These are phyloP conservation scores for Encarsia formosa DNA, from an alignment of 2,888 invertebrate genomes.

Conservation along the genomic window DNA sequence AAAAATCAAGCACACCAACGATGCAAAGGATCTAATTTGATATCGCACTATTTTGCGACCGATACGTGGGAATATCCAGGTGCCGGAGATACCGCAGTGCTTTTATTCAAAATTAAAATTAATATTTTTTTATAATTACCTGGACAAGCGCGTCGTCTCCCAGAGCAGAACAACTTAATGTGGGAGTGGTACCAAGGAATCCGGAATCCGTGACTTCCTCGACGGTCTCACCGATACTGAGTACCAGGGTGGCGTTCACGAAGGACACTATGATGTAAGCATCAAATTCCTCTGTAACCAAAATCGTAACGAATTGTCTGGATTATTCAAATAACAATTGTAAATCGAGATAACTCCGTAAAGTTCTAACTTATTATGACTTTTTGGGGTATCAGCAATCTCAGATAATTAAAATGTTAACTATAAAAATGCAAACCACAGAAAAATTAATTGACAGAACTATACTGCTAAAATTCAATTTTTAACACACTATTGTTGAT, in stretches of 20 bases:
- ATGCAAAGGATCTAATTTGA: slow-evolving; percentile 41
- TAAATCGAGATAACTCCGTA: too few species aligned
- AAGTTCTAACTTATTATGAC: too few species aligned
- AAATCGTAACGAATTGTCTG: slow-evolving; percentile 48
- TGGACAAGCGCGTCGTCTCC: slow-evolving; percentile 98
- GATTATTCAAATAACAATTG: slow-evolving; percentile 21
- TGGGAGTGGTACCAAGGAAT: slow-evolving; percentile 97
- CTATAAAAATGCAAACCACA: too few species aligned
- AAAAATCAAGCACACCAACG: slow-evolving; percentile 42
- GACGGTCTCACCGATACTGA: slow-evolving; percentile 99
- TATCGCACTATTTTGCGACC: slow-evolving; percentile 48
- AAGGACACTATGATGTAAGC: slow-evolving; percentile 99
- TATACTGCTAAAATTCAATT: too few species aligned
- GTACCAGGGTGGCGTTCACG: slow-evolving; percentile 95
- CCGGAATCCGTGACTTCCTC: slow-evolving; percentile 99
- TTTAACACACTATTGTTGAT: too few species aligned
- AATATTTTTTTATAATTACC: slow-evolving; percentile 52
- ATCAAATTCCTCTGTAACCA: slow-evolving; percentile 93
- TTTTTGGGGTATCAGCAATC: too few species aligned
- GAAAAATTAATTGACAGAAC: too few species aligned
- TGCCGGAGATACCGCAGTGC: slow-evolving; percentile 51
- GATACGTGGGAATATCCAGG: slow-evolving; percentile 44
- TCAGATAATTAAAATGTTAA: too few species aligned
- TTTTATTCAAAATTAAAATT: not conserved
- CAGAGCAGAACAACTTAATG: slow-evolving; percentile 94